These are phyloP conservation scores for Acanthisitta chloris DNA, from an alignment of 2,113 vertebrate species.

Conservation along the genomic window DNA sequence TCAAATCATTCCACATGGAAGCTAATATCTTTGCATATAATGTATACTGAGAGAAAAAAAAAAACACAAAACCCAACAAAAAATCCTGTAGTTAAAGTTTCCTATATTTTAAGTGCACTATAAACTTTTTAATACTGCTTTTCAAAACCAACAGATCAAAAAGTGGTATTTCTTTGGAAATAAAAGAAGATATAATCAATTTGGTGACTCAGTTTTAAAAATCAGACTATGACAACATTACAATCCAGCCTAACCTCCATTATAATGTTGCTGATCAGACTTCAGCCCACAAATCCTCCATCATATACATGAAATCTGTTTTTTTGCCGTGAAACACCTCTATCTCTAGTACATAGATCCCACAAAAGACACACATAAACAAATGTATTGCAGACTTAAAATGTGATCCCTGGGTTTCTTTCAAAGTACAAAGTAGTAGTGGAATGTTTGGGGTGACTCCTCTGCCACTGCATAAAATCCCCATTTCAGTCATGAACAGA, in stretches of 20 bases:
- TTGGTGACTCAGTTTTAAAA: background rate
- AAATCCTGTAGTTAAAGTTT: background rate
- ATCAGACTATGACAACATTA: background rate
- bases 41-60: background rate
- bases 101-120: background rate
- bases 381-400: background rate
- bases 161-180: background rate
- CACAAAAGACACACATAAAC: background rate
- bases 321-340: background rate
- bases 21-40: background rate
- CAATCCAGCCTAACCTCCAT: background rate
- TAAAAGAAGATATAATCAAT: background rate
- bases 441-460: rapidly evolving
- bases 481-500: background rate
- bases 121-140: background rate
- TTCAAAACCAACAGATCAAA: background rate
- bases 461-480: background rate
- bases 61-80: background rate
- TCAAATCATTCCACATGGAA: background rate
- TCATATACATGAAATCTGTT: background rate
- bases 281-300: background rate
- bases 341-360: background rate
- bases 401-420: background rate
- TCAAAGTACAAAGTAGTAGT: background rate
- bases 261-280: background rate